Base-by-base conservation (phyloP, 2,888 invertebrate genomes). In the Ectemnius cavifrons region DNA sequence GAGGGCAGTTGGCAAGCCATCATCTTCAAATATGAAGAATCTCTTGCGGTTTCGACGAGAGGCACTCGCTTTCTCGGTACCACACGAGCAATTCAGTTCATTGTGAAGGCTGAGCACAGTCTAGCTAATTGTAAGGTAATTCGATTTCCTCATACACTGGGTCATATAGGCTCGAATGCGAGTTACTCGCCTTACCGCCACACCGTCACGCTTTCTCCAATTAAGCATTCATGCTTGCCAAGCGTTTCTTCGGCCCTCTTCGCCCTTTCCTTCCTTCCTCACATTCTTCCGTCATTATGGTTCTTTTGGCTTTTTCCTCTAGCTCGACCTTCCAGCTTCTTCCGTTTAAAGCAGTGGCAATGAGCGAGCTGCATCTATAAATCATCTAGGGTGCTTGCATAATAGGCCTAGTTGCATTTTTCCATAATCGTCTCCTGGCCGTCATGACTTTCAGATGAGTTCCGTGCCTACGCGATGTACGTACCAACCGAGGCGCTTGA, bases 91-190 rank as follows among this genome's bases (percentile, higher is more conserved):
- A 72, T 68, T 73, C 81, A 71, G 70, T 67, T 75, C 68, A 73
- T 80, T 73, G 71, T 80, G 66, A 64, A 77, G 62, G 47, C 75
- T 83, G 83, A 88, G 86, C 88, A 84, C 81, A 75, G 70, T 70
- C 81, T 86, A 87, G 89, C 87, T 88, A 87, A 85, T 84, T 76
- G 37, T 37, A 8, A 37, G 37, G 37, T 84, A 88, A 89, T 84
- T 89, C 82, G 82, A 87, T 88, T 89, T 82, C 81, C 82, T 71
- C 71, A 67, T 59, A 76, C 75, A 86, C 82, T 80, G 75, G 85
- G 84, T 85, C 85, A 87, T 88, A 88, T 88, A 85, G 85, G 82
- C 37, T 37, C 80, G 84, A 88, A 86, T 87, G 84, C 82, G 79
- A 86, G 82, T 85, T 82, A 84, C 84, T 85, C 79, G 87, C 85